phyloP scores from a whole-genome alignment of 1,140 invertebrate genomes.

The Drosophila tristis region DNA sequence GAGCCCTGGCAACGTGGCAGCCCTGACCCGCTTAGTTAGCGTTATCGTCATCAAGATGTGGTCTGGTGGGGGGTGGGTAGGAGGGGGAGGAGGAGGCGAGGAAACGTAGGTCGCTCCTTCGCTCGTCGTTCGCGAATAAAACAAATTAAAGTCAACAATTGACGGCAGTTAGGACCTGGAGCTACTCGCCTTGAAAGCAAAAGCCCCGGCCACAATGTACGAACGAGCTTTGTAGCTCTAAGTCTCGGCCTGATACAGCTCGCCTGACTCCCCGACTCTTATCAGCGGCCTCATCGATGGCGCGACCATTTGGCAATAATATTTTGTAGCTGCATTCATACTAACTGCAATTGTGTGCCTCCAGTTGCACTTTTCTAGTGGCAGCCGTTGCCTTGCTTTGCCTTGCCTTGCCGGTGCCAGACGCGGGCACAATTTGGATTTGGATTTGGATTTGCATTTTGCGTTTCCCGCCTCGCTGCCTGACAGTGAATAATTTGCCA shows the following conservation, averaged over 20 bases:
- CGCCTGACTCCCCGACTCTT: constrained; percentile 49
- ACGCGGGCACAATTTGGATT: constrained; percentile 7
- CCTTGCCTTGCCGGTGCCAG: constrained; percentile 6
- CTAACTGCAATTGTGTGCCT: constrained; percentile 50
- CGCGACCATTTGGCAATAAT: constrained; percentile 73
- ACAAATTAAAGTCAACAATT: constrained; percentile 80
- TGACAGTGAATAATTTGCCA: constrained; percentile 82
- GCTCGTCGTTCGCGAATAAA: constrained; percentile 66
- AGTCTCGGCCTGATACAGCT: constrained; percentile 8
- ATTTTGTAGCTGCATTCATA: constrained; percentile 49
- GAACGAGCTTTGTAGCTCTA: background rate
- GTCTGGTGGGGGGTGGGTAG: no score
- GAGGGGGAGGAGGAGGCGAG: no score
- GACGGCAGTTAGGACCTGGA: constrained; percentile 80
- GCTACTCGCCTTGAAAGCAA: constrained; percentile 77
- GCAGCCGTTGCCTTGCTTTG: constrained; percentile 15
- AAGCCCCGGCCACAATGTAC: constrained; percentile 38
- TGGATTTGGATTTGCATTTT: constrained; percentile 59
- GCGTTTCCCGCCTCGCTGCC: constrained; percentile 38
- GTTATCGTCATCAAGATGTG: constrained; percentile 60
- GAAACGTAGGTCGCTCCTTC: constrained; percentile 22
- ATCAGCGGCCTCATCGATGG: constrained; percentile 67
- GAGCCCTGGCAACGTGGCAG: constrained; percentile 32
- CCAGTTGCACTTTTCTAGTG: constrained; percentile 8
- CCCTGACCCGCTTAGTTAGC: constrained; percentile 78